These are phyloP conservation scores for Pluvianellus socialis DNA, from an alignment of 2,113 vertebrate species.

Conservation along the genomic window DNA sequence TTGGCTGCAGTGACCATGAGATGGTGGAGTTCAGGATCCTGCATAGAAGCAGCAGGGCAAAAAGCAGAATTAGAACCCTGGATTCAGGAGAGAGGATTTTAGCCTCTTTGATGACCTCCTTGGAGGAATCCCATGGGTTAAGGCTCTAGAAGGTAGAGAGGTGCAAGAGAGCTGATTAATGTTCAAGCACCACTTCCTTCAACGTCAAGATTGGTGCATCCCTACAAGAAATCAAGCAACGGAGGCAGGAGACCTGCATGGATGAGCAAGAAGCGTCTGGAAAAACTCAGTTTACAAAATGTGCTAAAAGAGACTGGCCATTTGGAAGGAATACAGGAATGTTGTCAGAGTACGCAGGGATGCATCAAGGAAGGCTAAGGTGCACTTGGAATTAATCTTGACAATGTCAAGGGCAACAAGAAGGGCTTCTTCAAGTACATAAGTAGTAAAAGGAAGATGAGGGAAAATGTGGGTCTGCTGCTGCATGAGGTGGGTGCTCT, in stretches of 20 bases:
- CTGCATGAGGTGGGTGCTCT: background rate
- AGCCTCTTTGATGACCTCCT: background rate
- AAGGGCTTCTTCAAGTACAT: too few species aligned
- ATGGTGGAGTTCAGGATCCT: background rate
- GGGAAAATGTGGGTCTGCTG: background rate
- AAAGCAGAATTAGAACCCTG: background rate
- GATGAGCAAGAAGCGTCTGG: background rate
- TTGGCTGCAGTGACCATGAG: background rate
- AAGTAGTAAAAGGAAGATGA: background rate
- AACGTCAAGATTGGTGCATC: background rate
- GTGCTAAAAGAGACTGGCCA: background rate
- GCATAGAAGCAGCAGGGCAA: background rate
- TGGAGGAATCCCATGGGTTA: background rate
- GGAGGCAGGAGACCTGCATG: background rate
- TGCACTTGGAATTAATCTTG: too few species aligned
- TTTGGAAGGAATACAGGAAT: background rate
- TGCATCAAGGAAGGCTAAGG: too few species aligned
- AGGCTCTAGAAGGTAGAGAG: background rate
- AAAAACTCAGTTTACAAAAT: background rate
- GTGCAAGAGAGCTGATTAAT: background rate
- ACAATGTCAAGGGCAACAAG: too few species aligned
- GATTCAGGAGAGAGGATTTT: background rate
- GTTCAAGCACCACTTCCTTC: background rate
- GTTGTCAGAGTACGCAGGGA: too few species aligned
- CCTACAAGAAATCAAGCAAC: background rate